Conservation (phyloP, 2,888 invertebrate genomes). For the Papilio protenor region DNA sequence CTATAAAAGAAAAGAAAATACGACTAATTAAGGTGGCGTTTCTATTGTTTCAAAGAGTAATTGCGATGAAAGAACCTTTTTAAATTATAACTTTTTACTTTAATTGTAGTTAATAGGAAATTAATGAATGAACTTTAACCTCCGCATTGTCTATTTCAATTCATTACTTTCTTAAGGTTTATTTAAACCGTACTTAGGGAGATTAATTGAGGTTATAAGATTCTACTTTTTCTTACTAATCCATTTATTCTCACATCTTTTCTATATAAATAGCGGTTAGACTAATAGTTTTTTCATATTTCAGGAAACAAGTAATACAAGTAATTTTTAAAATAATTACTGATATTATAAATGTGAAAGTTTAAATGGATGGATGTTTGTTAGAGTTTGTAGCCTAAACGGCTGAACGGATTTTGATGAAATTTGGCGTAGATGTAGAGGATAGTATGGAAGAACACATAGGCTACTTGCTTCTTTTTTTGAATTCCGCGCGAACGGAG, state of each 20-base stretch:
- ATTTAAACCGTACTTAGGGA: background rate
- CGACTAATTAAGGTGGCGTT: background rate
- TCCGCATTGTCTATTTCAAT: background rate
- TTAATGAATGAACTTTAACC: background rate
- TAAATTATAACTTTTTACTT: conserved; percentile 1
- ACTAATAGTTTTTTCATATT: no score
- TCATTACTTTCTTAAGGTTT: background rate
- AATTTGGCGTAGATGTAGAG: no score
- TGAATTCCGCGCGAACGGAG: background rate
- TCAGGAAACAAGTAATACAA: no score
- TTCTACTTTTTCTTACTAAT: background rate
- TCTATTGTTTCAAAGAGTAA: conserved; percentile 20
- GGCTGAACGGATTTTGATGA: no score
- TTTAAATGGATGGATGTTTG: no score
- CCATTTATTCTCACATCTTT: background rate
- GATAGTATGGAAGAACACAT: no score
- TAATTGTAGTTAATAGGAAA: background rate
- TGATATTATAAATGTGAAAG: background rate
- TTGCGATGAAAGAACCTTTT: background rate
- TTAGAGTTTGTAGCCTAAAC: no score
- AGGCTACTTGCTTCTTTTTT: background rate
- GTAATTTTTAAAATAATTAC: no score
- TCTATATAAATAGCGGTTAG: no score
- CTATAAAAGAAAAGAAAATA: background rate
- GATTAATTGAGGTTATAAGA: background rate